Evolutionary conservation across 37 sponge, comb jelly and placozoan genomes (phyloP).

Genomic region (Halichondria panicea): DNA sequence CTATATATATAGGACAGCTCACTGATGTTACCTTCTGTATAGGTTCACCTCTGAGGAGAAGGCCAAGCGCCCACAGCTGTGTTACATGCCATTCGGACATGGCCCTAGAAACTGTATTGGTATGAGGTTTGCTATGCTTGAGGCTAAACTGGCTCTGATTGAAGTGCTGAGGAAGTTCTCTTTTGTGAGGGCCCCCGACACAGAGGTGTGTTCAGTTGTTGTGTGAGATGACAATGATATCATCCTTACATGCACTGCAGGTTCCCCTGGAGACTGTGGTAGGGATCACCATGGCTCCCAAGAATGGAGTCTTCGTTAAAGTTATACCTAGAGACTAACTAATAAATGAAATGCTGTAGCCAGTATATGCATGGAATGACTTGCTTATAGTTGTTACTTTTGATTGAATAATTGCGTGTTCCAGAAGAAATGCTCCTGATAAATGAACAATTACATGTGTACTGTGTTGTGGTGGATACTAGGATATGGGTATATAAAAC

Average conservation of each 20-base stretch:
- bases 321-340: not conserved
- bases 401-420: too few species aligned
- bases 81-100: constrained; percentile 61
- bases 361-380: too few species aligned
- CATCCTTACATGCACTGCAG: not conserved
- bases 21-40: too few species aligned
- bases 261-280: constrained; percentile 48
- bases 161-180: constrained; percentile 39
- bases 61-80: constrained; percentile 31
- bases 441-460: too few species aligned
- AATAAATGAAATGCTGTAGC: too few species aligned
- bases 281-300: constrained; percentile 67
- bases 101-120: constrained; percentile 79
- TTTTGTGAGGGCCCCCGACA: constrained; percentile 49
- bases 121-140: constrained; percentile 70
- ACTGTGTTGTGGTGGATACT: too few species aligned
- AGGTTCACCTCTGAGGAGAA: constrained; percentile 66
- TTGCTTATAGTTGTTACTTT: too few species aligned
- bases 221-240: not conserved
- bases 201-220: constrained; percentile 36
- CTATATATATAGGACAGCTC: not conserved
- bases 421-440: too few species aligned
- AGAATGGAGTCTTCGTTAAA: constrained; percentile 53
- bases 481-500: too few species aligned
- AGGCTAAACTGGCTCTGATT: constrained; percentile 68